phyloP scores from a whole-genome alignment of 2,797 vertebrate genomes.

The Lepus townsendii region DNA sequence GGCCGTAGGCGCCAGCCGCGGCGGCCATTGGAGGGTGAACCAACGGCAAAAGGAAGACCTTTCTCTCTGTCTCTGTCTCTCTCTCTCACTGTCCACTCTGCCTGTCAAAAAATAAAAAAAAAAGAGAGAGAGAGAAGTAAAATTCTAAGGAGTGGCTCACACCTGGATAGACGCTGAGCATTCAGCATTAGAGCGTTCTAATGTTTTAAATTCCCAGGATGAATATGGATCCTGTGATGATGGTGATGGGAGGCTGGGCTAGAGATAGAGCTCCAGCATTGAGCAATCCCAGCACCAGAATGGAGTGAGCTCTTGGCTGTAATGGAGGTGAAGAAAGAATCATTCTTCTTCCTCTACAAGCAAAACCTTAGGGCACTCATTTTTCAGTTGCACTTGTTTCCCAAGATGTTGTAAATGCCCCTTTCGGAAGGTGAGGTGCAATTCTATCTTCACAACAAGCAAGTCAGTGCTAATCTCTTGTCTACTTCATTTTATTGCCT shows the following conservation, averaged over 20 bases:
- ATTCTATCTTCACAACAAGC: neutral
- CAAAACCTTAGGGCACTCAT: neutral
- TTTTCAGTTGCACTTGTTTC: neutral
- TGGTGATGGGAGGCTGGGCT: neutral
- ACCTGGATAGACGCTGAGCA: neutral
- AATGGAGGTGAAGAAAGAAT: neutral
- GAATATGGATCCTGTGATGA: neutral
- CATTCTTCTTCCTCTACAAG: fast-evolving
- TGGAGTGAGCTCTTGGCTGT: neutral
- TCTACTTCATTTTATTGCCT: neutral
- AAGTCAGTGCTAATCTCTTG: neutral
- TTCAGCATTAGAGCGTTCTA: neutral
- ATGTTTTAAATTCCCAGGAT: neutral
- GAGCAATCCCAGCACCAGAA: neutral
- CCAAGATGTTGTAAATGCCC: neutral
- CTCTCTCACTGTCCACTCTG: too few species aligned
- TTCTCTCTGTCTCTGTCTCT: too few species aligned
- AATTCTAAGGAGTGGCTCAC: neutral
- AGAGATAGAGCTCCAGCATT: neutral
- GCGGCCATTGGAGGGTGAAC: too few species aligned
- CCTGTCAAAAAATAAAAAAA: too few species aligned
- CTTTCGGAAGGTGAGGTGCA: neutral
- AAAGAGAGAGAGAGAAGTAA: neutral
- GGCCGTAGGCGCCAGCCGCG: too few species aligned
- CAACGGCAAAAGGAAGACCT: too few species aligned